These are phyloP conservation scores for Dasypolia templi DNA, from an alignment of 2,888 invertebrate genomes.

Conservation along the genomic window DNA sequence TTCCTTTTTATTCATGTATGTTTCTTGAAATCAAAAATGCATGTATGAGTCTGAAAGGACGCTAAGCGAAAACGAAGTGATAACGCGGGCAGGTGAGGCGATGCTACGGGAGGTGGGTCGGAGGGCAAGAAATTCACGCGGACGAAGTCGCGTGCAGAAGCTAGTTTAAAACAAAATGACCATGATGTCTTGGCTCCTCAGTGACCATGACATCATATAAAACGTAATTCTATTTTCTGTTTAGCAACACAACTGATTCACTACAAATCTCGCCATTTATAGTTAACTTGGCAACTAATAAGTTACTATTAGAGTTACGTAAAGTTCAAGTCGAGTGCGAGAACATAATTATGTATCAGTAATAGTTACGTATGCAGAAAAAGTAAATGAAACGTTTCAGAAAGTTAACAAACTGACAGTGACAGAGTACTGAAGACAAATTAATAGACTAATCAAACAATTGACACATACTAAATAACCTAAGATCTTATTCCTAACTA, in stretches of 20 bases:
- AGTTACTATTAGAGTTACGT: constrained; percentile 59
- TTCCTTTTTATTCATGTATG: no score
- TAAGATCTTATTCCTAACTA: no score
- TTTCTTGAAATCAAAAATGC: no score
- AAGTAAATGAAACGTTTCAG: constrained; percentile 7
- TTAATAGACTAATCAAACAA: no score
- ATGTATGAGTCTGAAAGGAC: no score
- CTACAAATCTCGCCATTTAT: constrained; percentile 31
- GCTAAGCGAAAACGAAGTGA: no score
- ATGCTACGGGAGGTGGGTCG: no score
- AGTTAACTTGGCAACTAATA: constrained; percentile 65
- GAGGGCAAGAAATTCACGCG: no score
- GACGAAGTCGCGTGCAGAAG: no score
- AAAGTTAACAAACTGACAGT: constrained; percentile 5
- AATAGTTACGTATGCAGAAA: constrained; percentile 17
- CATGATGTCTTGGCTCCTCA: background rate
- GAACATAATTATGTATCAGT: constrained; percentile 18
- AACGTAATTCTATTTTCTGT: constrained; percentile 18
- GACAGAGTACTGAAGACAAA: no score
- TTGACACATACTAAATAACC: no score
- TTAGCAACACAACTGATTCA: constrained; percentile 9
- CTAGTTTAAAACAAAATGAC: background rate
- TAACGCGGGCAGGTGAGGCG: no score
- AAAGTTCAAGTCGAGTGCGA: constrained; percentile 65
- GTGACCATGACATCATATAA: constrained; percentile 11